phyloP scores from a whole-genome alignment of 2,113 vertebrate genomes.

The Odontesthes bonariensis region DNA sequence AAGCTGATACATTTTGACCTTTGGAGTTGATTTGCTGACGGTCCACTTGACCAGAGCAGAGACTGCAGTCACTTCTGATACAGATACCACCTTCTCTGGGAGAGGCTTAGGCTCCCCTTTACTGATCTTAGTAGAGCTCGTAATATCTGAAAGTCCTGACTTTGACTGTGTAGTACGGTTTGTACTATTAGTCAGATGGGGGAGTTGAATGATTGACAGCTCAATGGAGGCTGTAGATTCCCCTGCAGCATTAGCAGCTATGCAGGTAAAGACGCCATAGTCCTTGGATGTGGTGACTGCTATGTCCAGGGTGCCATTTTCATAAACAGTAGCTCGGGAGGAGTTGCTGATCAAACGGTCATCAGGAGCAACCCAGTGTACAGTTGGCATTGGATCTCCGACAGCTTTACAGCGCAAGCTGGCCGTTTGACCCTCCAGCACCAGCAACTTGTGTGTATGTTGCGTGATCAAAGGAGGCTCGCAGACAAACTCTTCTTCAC shows the following conservation, averaged over 20 bases:
- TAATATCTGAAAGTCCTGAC: constrained; percentile 95
- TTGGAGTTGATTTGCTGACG: constrained; percentile 92
- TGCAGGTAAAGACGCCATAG: constrained; percentile 96
- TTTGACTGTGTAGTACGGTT: constrained; percentile 88
- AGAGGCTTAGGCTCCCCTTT: constrained; percentile 88
- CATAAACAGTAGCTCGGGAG: constrained; percentile 89
- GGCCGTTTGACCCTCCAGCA: constrained; percentile 96
- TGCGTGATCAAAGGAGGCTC: constrained; percentile 97
- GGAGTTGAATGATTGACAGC: constrained; percentile 95
- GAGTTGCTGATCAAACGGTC: constrained; percentile 94
- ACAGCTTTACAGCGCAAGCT: constrained; percentile 96
- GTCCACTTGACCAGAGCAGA: constrained; percentile 96
- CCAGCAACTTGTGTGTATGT: constrained; percentile 93
- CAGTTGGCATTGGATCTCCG: constrained; percentile 92
- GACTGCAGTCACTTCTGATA: constrained; percentile 93
- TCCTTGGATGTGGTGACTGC: constrained; percentile 94
- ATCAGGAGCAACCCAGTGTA: constrained; percentile 96
- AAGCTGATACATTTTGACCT: constrained; percentile 98
- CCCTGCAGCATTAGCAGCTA: constrained; percentile 95
- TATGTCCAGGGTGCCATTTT: constrained; percentile 96
- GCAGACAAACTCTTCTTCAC: constrained; percentile 95
- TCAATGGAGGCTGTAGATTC: constrained; percentile 94
- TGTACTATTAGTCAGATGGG: constrained; percentile 92
- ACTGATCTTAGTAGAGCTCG: constrained; percentile 92
- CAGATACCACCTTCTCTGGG: constrained; percentile 90